These are phyloP conservation scores for Brachionus angularis DNA, from an alignment of 1,140 invertebrate species.

Conservation along the genomic window DNA sequence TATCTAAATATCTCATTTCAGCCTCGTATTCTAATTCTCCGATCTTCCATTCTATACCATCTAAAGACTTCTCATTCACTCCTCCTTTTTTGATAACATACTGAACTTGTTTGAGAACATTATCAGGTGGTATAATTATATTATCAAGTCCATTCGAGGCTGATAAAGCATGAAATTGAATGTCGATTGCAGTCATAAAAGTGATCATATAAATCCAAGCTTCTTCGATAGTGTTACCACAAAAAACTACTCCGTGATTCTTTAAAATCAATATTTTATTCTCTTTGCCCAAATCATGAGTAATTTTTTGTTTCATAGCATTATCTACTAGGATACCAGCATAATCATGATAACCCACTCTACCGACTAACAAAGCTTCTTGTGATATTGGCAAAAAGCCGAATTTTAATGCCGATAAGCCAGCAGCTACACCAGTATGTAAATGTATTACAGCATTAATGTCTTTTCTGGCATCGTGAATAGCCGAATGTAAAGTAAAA, in stretches of 20 bases:
- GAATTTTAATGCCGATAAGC: constrained; percentile 77
- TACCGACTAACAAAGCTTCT: constrained; percentile 83
- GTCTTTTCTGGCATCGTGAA: constrained; percentile 92
- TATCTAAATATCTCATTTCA: constrained; percentile 89
- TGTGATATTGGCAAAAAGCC: constrained; percentile 81
- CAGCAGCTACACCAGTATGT: constrained; percentile 72
- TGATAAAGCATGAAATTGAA: not conserved
- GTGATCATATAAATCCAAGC: constrained; percentile 68
- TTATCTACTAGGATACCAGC: constrained; percentile 70
- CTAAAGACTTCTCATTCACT: constrained; percentile 50
- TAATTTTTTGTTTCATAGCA: constrained; percentile 79
- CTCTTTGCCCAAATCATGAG: constrained; percentile 82
- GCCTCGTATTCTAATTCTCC: constrained; percentile 96
- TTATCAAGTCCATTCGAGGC: not conserved
- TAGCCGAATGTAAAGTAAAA: constrained; percentile 87
- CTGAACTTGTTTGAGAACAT: not conserved
- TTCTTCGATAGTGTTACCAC: constrained; percentile 92
- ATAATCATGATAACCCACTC: constrained; percentile 74
- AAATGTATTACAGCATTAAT: constrained; percentile 91
- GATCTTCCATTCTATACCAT: constrained; percentile 70
- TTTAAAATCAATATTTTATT: constrained; percentile 80
- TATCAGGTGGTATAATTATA: not conserved
- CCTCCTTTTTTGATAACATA: not conserved
- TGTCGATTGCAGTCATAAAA: not conserved
- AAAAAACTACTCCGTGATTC: constrained; percentile 90